A percentile compares a stretch with the other conserved stretches of the same genome.
Conservation (phyloP, 1,140 invertebrate genomes). For the Phortica variegata region DNA sequence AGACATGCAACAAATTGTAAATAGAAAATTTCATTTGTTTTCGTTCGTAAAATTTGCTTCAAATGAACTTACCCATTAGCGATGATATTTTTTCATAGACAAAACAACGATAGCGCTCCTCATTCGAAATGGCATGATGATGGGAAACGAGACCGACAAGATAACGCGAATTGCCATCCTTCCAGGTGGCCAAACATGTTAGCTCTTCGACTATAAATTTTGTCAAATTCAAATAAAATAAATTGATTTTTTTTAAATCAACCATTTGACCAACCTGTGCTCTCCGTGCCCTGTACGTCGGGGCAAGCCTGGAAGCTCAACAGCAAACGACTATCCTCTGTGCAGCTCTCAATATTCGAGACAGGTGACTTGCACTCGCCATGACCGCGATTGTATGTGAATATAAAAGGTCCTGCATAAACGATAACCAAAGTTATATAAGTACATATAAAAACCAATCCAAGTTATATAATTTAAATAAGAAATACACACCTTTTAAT, state of each 20-base stretch:
- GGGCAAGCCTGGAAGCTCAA: slow-evolving; percentile 90
- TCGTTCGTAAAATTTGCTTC: slow-evolving; percentile 25
- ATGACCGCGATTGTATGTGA: slow-evolving; percentile 70
- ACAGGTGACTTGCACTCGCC: slow-evolving; percentile 81
- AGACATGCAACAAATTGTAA: slow-evolving; percentile 13
- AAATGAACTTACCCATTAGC: slow-evolving; percentile 45
- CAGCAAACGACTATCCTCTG: slow-evolving; percentile 80
- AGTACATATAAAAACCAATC: slow-evolving; percentile 4
- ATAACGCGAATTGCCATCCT: slow-evolving; percentile 83
- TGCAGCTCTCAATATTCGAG: slow-evolving; percentile 86
- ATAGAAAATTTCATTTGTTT: slow-evolving; percentile 22
- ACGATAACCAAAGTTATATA: not conserved
- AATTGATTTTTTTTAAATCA: slow-evolving; percentile 17
- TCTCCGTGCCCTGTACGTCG: slow-evolving; percentile 81
- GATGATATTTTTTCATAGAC: slow-evolving; percentile 76
- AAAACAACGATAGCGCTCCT: slow-evolving; percentile 90
- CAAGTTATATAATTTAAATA: not conserved
- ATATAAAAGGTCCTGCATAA: slow-evolving; percentile 54
- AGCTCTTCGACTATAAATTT: slow-evolving; percentile 76
- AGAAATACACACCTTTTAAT: slow-evolving; percentile 63
- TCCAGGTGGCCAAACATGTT: slow-evolving; percentile 84
- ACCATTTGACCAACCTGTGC: slow-evolving; percentile 64
- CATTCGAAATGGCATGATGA: slow-evolving; percentile 82
- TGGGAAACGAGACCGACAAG: slow-evolving; percentile 75
- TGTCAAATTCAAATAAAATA: slow-evolving; percentile 11